phyloP scores from a whole-genome alignment of 2,888 invertebrate genomes.

The Metacarcinus magister region DNA sequence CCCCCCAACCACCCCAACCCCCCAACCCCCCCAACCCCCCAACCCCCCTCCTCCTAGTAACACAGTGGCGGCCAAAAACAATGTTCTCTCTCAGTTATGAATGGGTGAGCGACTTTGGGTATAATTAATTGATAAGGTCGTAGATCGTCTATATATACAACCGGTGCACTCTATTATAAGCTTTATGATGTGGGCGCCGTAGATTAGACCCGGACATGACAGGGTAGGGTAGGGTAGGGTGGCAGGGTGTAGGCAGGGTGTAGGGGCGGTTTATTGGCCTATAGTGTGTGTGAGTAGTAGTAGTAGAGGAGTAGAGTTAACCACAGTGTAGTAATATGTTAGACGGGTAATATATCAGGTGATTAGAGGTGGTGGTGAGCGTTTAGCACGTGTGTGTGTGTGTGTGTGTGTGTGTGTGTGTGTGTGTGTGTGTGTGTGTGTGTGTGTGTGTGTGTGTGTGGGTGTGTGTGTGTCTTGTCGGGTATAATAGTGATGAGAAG shows the following conservation, averaged over 20 bases:
- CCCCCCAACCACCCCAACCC: neutral
- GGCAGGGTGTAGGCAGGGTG: neutral
- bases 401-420: neutral
- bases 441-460: neutral
- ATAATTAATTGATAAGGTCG: constrained; percentile 6
- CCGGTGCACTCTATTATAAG: neutral
- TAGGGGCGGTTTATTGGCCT: neutral
- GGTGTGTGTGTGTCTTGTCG: neutral
- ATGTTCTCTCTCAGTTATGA: neutral
- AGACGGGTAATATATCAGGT: neutral
- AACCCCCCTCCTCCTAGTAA: neutral
- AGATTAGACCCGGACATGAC: neutral
- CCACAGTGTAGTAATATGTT: neutral
- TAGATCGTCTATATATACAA: neutral
- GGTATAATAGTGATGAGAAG: neutral
- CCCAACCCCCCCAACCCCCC: neutral
- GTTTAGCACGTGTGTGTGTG: neutral
- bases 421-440: no score
- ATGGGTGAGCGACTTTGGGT: neutral
- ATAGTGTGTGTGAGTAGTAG: neutral
- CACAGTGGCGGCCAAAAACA: neutral
- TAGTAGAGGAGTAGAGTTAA: neutral
- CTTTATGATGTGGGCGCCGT: neutral
- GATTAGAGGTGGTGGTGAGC: neutral
- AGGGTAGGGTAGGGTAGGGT: no score